phyloP scores from a whole-genome alignment of 2,113 vertebrate species.

The Tachuris rubrigastra region DNA sequence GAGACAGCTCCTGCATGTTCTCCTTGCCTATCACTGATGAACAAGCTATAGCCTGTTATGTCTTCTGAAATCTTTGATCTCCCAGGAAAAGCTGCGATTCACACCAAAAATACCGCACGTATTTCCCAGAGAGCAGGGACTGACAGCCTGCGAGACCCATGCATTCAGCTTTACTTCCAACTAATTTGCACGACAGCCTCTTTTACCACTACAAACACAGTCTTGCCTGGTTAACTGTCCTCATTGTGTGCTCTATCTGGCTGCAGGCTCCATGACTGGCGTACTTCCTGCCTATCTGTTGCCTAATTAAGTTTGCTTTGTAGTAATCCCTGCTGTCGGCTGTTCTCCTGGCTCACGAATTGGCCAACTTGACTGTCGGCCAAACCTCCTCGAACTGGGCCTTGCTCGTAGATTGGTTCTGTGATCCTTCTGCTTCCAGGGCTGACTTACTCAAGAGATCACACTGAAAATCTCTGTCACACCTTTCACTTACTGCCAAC shows the following conservation, averaged over 20 bases:
- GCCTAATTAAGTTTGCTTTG: conserved; percentile 60
- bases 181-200: neutral
- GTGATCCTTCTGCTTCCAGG: neutral
- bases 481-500: neutral
- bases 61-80: neutral
- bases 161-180: neutral
- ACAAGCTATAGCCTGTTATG: neutral
- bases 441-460: neutral
- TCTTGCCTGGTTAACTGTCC: neutral
- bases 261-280: conserved; percentile 43
- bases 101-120: neutral
- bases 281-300: conserved; percentile 58
- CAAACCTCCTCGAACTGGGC: neutral
- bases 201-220: neutral
- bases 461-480: neutral
- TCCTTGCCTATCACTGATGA: neutral
- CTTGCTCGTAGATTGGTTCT: neutral
- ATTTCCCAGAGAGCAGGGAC: neutral
- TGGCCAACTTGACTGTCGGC: neutral
- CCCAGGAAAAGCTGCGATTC: neutral
- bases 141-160: neutral
- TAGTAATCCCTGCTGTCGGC: conserved; percentile 24
- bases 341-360: neutral
- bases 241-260: neutral
- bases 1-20: neutral